Evolutionary conservation across 2,113 vertebrate genomes (phyloP).

Genomic region (Oreocharis arfaki): DNA sequence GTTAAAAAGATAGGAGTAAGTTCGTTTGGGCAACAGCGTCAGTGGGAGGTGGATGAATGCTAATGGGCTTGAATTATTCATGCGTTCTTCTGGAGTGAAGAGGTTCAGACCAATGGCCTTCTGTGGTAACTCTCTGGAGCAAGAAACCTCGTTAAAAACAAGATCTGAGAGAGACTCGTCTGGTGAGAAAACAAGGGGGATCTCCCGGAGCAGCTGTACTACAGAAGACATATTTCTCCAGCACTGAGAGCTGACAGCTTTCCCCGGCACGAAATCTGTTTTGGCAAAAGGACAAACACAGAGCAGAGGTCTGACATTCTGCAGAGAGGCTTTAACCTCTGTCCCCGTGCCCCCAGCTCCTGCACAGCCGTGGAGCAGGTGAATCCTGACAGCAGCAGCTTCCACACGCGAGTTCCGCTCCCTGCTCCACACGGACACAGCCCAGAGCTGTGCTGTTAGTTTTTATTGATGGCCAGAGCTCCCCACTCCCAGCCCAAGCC

Average conservation of each 20-base stretch:
- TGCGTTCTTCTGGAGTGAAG: background rate
- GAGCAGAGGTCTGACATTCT: background rate
- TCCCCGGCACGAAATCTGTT: background rate
- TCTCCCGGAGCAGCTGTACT: background rate
- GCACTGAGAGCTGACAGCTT: background rate
- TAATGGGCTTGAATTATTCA: background rate
- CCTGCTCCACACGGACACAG: background rate
- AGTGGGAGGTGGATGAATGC: background rate
- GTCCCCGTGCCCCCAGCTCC: fast-evolving
- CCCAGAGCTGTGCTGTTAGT: background rate
- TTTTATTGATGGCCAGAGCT: background rate
- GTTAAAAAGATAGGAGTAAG: background rate
- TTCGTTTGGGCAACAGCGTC: background rate
- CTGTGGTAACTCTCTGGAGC: background rate
- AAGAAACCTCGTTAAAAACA: background rate
- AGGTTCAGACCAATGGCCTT: background rate
- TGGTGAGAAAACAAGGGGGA: background rate
- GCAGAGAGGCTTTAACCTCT: background rate
- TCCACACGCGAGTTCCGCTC: fast-evolving
- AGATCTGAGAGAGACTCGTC: background rate
- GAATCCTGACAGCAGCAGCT: background rate
- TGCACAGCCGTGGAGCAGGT: background rate
- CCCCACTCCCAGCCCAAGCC: background rate
- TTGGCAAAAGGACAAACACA: background rate
- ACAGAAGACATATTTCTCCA: background rate